A percentile compares a stretch with the other conserved stretches of the same genome.
Conservation (phyloP, 2,888 invertebrate genomes). For the Seira ritae region DNA sequence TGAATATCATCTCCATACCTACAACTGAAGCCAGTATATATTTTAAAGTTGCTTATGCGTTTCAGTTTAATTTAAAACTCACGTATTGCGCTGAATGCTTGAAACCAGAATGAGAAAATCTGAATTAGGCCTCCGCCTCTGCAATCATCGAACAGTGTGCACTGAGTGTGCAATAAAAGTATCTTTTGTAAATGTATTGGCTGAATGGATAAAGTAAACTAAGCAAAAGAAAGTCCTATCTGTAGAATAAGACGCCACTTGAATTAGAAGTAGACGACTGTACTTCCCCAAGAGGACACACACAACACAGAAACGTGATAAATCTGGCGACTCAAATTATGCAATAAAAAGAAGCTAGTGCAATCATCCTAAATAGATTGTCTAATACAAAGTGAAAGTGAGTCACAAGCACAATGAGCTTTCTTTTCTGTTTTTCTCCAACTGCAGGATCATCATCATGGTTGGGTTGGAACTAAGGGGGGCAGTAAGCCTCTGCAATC, state of each 20-base stretch:
- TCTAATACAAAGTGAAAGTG: not conserved
- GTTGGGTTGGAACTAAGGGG: no score
- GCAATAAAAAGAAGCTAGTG: not conserved
- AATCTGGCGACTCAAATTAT: not conserved
- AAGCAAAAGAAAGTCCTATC: conserved; percentile 7
- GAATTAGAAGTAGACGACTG: not conserved
- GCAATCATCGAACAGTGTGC: no score
- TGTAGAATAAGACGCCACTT: not conserved
- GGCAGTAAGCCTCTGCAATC: no score
- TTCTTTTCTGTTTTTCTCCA: no score
- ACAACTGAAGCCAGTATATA: conserved; percentile 48
- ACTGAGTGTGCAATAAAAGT: not conserved
- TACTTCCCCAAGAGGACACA: no score
- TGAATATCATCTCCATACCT: conserved; percentile 53
- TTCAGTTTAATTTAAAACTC: conserved; percentile 18
- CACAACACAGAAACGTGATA: no score
- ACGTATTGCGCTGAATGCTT: conserved; percentile 22
- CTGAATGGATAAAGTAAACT: conserved; percentile 1
- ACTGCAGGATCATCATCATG: no score
- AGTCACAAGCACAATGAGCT: no score
- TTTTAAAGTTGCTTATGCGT: conserved; percentile 6
- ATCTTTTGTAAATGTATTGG: conserved; percentile 16
- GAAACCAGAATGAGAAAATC: no score
- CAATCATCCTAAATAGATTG: not conserved
- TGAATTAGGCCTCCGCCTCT: no score